A percentile compares a stretch with the other conserved stretches of the same genome.
These are phyloP conservation scores for Coryphaenoides rupestris DNA, from an alignment of 2,113 vertebrate species.

Conservation along the genomic window DNA sequence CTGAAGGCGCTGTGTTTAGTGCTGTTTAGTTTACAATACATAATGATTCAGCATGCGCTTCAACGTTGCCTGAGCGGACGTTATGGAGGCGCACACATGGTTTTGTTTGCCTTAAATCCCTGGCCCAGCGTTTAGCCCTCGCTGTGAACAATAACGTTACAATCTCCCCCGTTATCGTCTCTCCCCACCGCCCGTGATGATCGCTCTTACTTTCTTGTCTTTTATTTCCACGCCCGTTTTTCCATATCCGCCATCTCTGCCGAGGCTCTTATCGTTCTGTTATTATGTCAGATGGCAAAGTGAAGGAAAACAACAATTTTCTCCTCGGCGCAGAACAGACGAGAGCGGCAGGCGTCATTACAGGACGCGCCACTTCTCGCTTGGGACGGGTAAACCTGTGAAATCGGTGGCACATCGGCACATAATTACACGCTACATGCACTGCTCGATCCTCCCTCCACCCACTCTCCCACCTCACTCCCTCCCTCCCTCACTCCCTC, in stretches of 20 bases:
- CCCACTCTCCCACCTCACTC: too few species aligned
- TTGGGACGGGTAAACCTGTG: neutral
- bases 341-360: conserved; percentile 11
- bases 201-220: too few species aligned
- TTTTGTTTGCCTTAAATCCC: too few species aligned
- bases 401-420: neutral
- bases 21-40: neutral
- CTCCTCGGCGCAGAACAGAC: neutral
- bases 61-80: neutral
- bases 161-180: too few species aligned
- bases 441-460: too few species aligned
- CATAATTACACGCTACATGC: neutral
- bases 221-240: conserved; percentile 11
- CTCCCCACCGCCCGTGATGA: too few species aligned
- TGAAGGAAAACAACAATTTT: neutral
- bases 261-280: neutral
- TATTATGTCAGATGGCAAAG: conserved; percentile 1
- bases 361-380: neutral
- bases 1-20: neutral
- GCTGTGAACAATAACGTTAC: too few species aligned
- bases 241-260: neutral
- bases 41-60: neutral
- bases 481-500: too few species aligned
- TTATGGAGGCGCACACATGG: neutral
- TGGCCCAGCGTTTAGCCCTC: too few species aligned